A percentile compares a stretch with the other conserved stretches of the same genome.
Evolutionary conservation across 2,888 invertebrate genomes (phyloP).

Genomic region (Uloborus plumipes): DNA sequence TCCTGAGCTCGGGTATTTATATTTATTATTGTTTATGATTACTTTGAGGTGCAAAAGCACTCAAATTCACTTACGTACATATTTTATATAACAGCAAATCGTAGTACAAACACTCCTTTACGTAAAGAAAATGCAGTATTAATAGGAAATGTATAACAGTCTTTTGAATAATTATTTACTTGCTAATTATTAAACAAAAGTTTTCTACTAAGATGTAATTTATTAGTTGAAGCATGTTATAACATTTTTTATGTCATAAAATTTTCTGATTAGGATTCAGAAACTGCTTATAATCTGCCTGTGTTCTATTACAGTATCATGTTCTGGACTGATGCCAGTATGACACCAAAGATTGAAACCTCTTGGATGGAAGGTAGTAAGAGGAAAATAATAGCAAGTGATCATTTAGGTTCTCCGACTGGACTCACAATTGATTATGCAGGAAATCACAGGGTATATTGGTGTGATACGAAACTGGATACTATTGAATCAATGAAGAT

Average conservation of each 20-base stretch:
- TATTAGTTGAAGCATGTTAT: too few species aligned
- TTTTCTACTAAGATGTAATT: too few species aligned
- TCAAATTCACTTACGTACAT: too few species aligned
- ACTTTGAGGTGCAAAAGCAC: too few species aligned
- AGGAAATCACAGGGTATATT: slow-evolving; percentile 88
- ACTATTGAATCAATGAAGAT: slow-evolving; percentile 87
- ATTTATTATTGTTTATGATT: too few species aligned
- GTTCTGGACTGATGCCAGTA: slow-evolving; percentile 95
- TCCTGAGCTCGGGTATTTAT: slow-evolving; percentile 72
- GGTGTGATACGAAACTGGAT: slow-evolving; percentile 95
- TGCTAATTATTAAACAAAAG: too few species aligned
- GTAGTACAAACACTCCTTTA: too few species aligned
- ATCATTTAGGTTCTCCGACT: slow-evolving; percentile 86
- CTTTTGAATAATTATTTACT: too few species aligned
- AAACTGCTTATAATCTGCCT: background rate
- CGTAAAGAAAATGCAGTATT: too few species aligned
- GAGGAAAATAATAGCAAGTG: slow-evolving; percentile 84
- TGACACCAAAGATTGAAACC: slow-evolving; percentile 91
- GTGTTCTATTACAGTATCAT: slow-evolving; percentile 76
- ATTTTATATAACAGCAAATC: too few species aligned
- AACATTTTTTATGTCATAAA: too few species aligned
- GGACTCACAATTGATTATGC: slow-evolving; percentile 89
- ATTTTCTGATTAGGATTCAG: background rate
- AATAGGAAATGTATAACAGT: too few species aligned
- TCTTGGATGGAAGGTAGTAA: slow-evolving; percentile 98